Percentiles rank a stretch among this genome's conserved stretches.
Evolutionary conservation across 1,140 invertebrate species (phyloP).

Genomic region (Polypedilum vanderplanki): DNA sequence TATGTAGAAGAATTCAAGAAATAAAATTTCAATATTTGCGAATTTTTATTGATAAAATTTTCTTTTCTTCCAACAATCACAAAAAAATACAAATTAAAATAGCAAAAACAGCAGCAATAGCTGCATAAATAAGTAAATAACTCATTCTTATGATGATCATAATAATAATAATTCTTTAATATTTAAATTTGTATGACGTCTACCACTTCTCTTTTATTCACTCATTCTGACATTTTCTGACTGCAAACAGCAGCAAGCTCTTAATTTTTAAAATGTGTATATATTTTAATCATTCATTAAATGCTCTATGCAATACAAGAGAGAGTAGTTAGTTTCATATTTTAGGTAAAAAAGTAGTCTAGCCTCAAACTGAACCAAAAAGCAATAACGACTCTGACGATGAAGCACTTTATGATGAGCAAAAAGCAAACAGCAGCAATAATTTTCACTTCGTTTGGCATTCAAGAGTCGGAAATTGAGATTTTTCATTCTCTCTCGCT

Average conservation of each 20-base stretch:
- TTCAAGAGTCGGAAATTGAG: constrained; percentile 21
- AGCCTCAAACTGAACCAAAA: neutral
- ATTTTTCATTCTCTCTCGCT: constrained; percentile 4
- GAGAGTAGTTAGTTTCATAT: neutral
- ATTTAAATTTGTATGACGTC: constrained; percentile 26
- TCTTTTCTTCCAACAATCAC: too few relatives aligned
- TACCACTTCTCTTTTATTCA: neutral
- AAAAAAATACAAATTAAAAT: too few relatives aligned
- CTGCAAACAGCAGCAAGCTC: too few relatives aligned
- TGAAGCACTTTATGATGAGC: constrained; percentile 20
- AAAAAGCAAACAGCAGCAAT: constrained; percentile 22
- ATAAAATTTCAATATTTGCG: too few relatives aligned
- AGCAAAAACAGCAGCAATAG: neutral
- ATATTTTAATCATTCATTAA: constrained; percentile 29
- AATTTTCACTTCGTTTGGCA: constrained; percentile 24
- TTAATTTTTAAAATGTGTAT: too few relatives aligned
- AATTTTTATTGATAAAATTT: too few relatives aligned
- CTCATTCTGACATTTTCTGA: neutral
- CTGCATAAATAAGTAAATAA: neutral
- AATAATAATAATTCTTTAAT: constrained; percentile 26
- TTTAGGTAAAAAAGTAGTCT: neutral
- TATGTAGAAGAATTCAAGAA: too few relatives aligned
- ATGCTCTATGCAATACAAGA: neutral
- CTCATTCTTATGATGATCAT: neutral
- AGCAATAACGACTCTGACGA: neutral